A percentile compares a stretch with the other conserved stretches of the same genome.
phyloP scores from a whole-genome alignment of 2,113 vertebrate genomes.

The Montifringilla adamsi region DNA sequence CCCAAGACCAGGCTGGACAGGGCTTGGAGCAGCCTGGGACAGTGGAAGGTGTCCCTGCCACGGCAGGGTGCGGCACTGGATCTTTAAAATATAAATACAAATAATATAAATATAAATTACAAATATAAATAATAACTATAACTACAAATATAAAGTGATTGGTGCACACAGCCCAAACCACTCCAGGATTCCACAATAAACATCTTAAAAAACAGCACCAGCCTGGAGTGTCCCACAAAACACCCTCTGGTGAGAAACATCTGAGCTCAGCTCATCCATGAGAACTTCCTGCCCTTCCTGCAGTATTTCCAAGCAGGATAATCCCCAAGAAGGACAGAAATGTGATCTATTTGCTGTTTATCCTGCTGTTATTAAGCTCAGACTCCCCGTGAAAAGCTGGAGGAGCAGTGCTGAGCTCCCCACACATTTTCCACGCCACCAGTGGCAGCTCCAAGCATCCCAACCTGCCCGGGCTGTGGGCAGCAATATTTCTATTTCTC shows the following conservation, averaged over 20 bases:
- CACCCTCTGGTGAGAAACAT: neutral
- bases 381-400: neutral
- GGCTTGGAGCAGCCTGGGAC: neutral
- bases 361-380: neutral
- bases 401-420: neutral
- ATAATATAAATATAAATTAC: too few relatives aligned
- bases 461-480: neutral
- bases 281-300: neutral
- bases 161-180: neutral
- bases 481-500: neutral
- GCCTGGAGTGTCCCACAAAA: neutral
- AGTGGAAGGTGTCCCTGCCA: neutral
- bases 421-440: neutral
- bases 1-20: fast-evolving
- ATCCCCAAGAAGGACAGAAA: neutral
- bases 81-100: neutral
- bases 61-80: neutral
- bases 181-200: neutral
- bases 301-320: neutral
- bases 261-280: neutral
- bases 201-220: neutral
- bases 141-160: neutral
- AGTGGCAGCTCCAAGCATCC: neutral
- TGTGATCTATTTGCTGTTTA: neutral
- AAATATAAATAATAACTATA: too few relatives aligned